Percentiles rank a stretch among this genome's conserved stretches.
phyloP scores from a whole-genome alignment of 2,797 vertebrate genomes.

The Percopsis omiscomaycus region DNA sequence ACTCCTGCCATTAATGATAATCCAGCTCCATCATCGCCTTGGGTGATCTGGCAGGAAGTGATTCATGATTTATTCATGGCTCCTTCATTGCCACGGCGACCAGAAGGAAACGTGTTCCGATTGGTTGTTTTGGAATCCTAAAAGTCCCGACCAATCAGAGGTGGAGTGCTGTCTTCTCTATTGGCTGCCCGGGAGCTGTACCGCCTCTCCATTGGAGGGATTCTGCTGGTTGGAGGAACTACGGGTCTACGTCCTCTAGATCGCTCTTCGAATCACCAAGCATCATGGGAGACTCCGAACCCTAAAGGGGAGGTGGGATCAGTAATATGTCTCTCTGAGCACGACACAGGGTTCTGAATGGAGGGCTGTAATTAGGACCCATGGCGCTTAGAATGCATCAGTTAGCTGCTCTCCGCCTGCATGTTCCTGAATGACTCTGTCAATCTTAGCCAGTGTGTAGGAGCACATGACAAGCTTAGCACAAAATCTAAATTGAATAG shows the following conservation, averaged over 20 bases:
- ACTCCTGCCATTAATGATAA: constrained; percentile 62
- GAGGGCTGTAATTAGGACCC: constrained; percentile 29
- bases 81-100: constrained; percentile 61
- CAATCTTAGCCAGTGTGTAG: constrained; percentile 27
- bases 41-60: constrained; percentile 64
- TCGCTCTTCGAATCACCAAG: constrained; percentile 95
- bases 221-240: constrained; percentile 60
- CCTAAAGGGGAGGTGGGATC: constrained; percentile 69
- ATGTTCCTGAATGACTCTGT: constrained; percentile 24
- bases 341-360: constrained; percentile 2
- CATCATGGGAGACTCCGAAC: constrained; percentile 98
- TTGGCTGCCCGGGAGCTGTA: constrained; percentile 66
- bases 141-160: constrained; percentile 67
- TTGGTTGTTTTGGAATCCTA: constrained; percentile 62
- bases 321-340: background rate
- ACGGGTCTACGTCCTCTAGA: constrained; percentile 95
- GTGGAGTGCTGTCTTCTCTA: constrained; percentile 67
- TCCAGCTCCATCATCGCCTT: constrained; percentile 52
- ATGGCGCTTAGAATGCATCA: background rate
- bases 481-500: constrained; percentile 36
- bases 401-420: constrained; percentile 18
- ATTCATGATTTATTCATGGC: constrained; percentile 66
- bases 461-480: constrained; percentile 29
- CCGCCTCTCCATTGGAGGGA: constrained; percentile 60
- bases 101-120: constrained; percentile 60